These are phyloP conservation scores for Laodelphax striatellus DNA, from an alignment of 1,140 invertebrate genomes.

Conservation along the genomic window DNA sequence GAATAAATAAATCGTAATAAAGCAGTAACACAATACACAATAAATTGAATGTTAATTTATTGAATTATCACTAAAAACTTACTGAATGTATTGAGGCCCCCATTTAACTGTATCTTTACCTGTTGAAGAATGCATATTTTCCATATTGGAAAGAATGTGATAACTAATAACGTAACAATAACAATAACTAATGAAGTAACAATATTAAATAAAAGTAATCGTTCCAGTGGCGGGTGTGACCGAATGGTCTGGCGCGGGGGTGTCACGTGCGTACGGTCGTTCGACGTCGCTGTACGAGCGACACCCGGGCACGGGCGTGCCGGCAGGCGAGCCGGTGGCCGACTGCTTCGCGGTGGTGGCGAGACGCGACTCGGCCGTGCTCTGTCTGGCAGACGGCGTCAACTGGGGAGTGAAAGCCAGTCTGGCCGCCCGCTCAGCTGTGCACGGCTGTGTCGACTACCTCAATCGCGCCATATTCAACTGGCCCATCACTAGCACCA, in stretches of 20 bases:
- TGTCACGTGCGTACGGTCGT: slow-evolving; percentile 11
- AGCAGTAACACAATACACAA: too few relatives aligned
- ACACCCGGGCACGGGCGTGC: slow-evolving; percentile 59
- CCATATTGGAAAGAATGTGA: too few relatives aligned
- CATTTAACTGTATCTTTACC: too few relatives aligned
- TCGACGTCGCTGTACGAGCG: slow-evolving; percentile 59
- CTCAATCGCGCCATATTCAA: slow-evolving; percentile 66
- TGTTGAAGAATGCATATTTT: too few relatives aligned
- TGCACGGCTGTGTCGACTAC: slow-evolving; percentile 78
- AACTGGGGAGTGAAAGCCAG: slow-evolving; percentile 88
- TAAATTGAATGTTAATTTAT: too few relatives aligned
- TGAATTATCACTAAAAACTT: too few relatives aligned
- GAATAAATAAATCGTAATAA: too few relatives aligned
- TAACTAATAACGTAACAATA: too few relatives aligned
- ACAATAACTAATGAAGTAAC: too few relatives aligned
- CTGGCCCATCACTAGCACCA: slow-evolving; percentile 22
- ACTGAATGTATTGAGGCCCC: too few relatives aligned
- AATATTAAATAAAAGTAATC: too few relatives aligned
- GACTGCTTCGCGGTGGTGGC: slow-evolving; percentile 80
- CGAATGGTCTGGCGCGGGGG: slow-evolving; percentile 39
- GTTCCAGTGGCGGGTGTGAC: slow-evolving; percentile 45
- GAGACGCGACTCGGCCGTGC: slow-evolving; percentile 62
- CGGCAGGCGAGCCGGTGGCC: slow-evolving; percentile 79
- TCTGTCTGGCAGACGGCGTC: slow-evolving; percentile 83
- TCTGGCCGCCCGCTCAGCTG: slow-evolving; percentile 75